Base-by-base conservation (phyloP, 1,140 invertebrate species). In the Drosophila navojoa region DNA sequence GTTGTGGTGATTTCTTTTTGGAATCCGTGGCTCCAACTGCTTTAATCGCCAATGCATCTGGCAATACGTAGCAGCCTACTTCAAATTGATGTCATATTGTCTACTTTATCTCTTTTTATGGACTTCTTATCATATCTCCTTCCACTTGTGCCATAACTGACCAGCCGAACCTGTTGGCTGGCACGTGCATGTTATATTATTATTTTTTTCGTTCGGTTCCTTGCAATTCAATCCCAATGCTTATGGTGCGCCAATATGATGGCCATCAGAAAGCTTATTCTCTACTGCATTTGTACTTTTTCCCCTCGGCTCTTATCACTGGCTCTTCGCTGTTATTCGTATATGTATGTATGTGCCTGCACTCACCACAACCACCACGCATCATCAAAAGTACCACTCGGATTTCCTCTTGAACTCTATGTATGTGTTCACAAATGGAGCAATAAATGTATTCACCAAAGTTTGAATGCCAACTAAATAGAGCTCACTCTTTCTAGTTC, bases 21-120 rank as follows among this genome's bases (percentile, higher is more conserved):
- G 79, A 78, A 79, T 87, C 73, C 55, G 73, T 66, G 69, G 81
- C 66, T 71, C 62, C 63, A 71, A 82, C 82, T 87, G 79, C 84
- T 69, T 74, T 77, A 78, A 89, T 89, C 66, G 79, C 82, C 84
- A 84, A 77, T 75, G 76, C 54, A 79, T 67, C 84, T 84, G 82
- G 82, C 84, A 68, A 79, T 89, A 71, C 19, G 82, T 86, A 82
- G 79, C 70, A 70, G 84, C 70, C 84, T 71, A 77, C 63, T 87
- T 77, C 79, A 84, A 67, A 68, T 81, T 53, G 67, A 86, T 87
- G 81, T 79, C 69, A 71, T 71, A 38, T 67, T 67, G 54, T 71
- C 54, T 74, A 77, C 42, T 50, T 71, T 11, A 72, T 59, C 59
- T 61, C 32, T 67, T 49, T 57, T 59, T 69, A 60, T 77, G 84